phyloP scores from a whole-genome alignment of 2,888 invertebrate species.

The Eugnorisma glareosa region DNA sequence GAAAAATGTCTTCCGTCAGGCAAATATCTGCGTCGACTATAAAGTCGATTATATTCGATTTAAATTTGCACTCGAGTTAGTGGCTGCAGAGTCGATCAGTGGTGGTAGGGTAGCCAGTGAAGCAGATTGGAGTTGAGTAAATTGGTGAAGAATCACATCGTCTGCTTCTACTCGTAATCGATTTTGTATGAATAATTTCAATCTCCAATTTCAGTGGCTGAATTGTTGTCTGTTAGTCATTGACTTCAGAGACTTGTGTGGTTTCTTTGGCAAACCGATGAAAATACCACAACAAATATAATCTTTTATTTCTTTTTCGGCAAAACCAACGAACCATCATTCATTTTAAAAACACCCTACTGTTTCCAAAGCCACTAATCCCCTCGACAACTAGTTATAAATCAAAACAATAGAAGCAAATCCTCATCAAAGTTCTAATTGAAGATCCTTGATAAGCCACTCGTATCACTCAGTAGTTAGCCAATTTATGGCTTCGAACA shows the following conservation, averaged over 20 bases:
- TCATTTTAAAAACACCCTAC: background rate
- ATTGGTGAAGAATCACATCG: background rate
- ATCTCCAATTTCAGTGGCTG: background rate
- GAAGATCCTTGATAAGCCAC: slow-evolving; percentile 22
- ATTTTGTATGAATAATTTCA: background rate
- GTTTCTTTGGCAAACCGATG: background rate
- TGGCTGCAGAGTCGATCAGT: background rate
- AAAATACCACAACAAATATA: background rate
- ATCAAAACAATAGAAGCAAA: slow-evolving; percentile 10
- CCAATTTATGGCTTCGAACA: slow-evolving; percentile 40
- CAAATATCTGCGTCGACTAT: background rate
- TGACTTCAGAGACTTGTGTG: too few species aligned
- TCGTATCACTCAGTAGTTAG: slow-evolving; percentile 36
- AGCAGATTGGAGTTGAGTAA: background rate
- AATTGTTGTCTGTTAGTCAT: background rate
- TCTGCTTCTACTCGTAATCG: background rate
- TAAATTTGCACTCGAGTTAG: background rate
- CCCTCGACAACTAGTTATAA: background rate
- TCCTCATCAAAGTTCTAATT: slow-evolving; percentile 3
- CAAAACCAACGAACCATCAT: background rate
- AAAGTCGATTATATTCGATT: background rate
- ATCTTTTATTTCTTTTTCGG: background rate
- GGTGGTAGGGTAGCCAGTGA: background rate
- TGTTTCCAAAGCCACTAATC: background rate
- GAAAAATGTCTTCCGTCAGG: background rate